These are phyloP conservation scores for Leuctra nigra DNA, from an alignment of 2,888 invertebrate species.

Conservation along the genomic window DNA sequence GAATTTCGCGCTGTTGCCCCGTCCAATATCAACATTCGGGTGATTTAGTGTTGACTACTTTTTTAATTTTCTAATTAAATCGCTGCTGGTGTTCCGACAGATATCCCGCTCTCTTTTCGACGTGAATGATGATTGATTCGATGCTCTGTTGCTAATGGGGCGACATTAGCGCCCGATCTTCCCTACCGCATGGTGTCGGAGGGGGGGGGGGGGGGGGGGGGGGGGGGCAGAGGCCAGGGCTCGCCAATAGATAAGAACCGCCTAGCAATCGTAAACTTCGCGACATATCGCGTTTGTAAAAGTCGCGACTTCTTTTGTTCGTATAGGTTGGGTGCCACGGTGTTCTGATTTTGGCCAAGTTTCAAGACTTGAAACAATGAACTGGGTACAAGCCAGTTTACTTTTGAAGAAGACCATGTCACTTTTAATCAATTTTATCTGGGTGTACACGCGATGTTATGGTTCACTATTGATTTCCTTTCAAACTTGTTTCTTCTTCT, in stretches of 20 bases:
- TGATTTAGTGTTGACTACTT: too few species aligned
- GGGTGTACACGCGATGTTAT: too few species aligned
- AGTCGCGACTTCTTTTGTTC: not conserved
- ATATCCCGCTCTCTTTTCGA: too few species aligned
- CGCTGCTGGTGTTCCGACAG: too few species aligned
- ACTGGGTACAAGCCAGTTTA: not conserved
- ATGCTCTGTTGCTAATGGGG: too few species aligned
- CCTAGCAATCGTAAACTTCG: not conserved
- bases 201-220: not conserved
- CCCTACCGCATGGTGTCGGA: not conserved
- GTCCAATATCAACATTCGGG: too few species aligned
- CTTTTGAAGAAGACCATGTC: not conserved
- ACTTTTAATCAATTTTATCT: not conserved
- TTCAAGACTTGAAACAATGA: constrained; percentile 5
- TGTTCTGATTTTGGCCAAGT: not conserved
- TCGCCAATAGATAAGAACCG: not conserved
- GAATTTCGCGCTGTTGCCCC: too few species aligned
- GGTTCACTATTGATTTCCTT: too few species aligned
- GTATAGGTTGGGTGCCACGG: not conserved
- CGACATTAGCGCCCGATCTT: too few species aligned
- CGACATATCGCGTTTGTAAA: not conserved
- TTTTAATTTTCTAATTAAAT: too few species aligned
- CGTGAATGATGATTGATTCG: too few species aligned
- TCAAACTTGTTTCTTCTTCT: too few species aligned
- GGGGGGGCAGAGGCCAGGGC: not conserved